These are phyloP conservation scores for Naso thynnoides DNA, from an alignment of 2,797 vertebrate species.

Conservation along the genomic window DNA sequence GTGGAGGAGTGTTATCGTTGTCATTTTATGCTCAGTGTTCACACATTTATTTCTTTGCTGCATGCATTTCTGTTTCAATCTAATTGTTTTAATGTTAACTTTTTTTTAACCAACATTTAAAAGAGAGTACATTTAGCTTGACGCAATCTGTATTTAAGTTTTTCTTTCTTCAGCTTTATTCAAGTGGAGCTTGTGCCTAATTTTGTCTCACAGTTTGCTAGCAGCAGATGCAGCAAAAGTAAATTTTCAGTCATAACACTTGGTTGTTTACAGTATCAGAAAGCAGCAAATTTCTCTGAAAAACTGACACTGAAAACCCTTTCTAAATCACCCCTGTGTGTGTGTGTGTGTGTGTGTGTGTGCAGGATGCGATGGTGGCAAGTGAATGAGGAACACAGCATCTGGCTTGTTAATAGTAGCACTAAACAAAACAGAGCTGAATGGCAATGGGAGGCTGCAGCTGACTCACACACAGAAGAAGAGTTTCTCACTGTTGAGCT, in stretches of 20 bases:
- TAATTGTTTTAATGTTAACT: background rate
- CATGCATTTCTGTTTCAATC: background rate
- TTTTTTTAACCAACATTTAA: background rate
- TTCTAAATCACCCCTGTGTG: conserved; percentile 25
- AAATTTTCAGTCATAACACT: conserved; percentile 20
- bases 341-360: conserved; percentile 21
- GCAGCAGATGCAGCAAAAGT: conserved; percentile 62
- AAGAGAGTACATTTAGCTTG: background rate
- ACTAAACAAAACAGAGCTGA: conserved; percentile 68
- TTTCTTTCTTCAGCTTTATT: too few relatives aligned
- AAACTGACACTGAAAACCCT: conserved; percentile 43
- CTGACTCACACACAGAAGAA: conserved; percentile 72
- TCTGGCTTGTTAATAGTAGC: conserved; percentile 79
- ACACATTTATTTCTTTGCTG: too few relatives aligned
- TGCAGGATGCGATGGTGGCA: conserved; percentile 62
- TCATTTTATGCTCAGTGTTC: background rate
- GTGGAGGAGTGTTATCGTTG: background rate
- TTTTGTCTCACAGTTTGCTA: background rate
- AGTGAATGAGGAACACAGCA: conserved; percentile 70
- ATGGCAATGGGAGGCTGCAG: conserved; percentile 77
- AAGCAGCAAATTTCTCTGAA: conserved; percentile 13
- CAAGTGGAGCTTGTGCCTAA: too few relatives aligned
- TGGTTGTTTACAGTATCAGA: conserved; percentile 19
- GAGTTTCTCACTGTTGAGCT: conserved; percentile 69
- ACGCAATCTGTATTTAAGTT: too few relatives aligned